Percentiles rank a stretch among this genome's conserved stretches.
Conservation (phyloP, 2,113 vertebrate genomes). For the Colius striatus region DNA sequence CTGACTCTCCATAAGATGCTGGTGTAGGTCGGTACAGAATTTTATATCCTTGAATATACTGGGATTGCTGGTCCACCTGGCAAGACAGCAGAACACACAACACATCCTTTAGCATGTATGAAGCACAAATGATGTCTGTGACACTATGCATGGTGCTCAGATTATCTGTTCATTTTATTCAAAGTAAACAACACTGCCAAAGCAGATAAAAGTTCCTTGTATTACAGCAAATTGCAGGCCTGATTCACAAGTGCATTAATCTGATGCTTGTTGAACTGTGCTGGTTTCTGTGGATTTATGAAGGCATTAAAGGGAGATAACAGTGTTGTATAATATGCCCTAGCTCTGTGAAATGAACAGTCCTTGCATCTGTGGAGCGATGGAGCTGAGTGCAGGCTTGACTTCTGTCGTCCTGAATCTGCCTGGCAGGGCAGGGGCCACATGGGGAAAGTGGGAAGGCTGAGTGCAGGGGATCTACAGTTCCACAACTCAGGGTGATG, state of each 20-base stretch:
- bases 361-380: fast-evolving
- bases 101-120: not conserved
- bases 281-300: not conserved
- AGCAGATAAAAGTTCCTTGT: not conserved
- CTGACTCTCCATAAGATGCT: constrained; percentile 80
- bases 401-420: not conserved
- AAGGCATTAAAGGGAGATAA: not conserved
- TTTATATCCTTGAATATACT: constrained; percentile 97
- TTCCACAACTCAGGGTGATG: not conserved
- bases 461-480: not conserved
- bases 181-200: not conserved
- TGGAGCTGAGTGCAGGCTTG: not conserved
- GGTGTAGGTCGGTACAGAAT: constrained; percentile 90
- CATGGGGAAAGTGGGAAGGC: fast-evolving
- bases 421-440: not conserved
- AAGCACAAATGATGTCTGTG: not conserved
- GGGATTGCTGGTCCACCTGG: constrained; percentile 96
- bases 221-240: not conserved
- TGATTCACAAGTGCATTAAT: not conserved
- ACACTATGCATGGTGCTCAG: fast-evolving
- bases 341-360: not conserved
- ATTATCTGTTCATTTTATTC: not conserved
- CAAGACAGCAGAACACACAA: constrained; percentile 11
- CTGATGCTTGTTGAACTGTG: not conserved
- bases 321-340: not conserved